A percentile compares a stretch with the other conserved stretches of the same genome.
These are phyloP conservation scores for Hemistola chrysoprasaria DNA, from an alignment of 2,888 invertebrate genomes.

Conservation along the genomic window DNA sequence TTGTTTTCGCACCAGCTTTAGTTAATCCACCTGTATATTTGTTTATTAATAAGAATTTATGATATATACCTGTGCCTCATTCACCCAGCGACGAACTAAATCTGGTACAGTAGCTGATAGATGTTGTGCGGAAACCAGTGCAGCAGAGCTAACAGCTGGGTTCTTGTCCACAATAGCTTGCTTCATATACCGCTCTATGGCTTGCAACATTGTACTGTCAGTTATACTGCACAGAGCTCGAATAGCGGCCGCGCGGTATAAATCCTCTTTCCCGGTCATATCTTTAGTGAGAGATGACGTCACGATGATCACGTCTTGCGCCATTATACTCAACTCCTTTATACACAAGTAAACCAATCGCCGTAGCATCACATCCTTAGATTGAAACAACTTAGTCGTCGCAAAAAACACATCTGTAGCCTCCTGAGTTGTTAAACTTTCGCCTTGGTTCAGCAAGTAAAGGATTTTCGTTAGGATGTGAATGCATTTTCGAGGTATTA, in stretches of 20 bases:
- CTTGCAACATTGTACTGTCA: constrained; percentile 96
- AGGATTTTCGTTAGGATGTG: constrained; percentile 97
- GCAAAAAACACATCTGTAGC: constrained; percentile 99
- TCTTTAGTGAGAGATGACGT: constrained; percentile 98
- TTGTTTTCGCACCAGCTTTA: too few species aligned
- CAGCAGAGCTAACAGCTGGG: constrained; percentile 97
- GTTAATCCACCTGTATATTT: too few species aligned
- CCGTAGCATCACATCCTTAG: constrained; percentile 96
- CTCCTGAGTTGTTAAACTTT: constrained; percentile 94
- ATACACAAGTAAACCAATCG: constrained; percentile 98
- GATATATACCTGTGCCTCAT: constrained; percentile 95
- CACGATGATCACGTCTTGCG: constrained; percentile 99
- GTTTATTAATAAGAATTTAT: too few species aligned
- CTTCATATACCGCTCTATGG: constrained; percentile 99
- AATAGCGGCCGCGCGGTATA: constrained; percentile 96
- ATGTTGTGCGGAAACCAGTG: constrained; percentile 95
- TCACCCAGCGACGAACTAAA: constrained; percentile 98
- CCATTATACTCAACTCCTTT: constrained; percentile 95
- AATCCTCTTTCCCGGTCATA: constrained; percentile 97
- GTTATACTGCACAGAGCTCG: constrained; percentile 98
- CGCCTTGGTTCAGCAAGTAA: constrained; percentile 97
- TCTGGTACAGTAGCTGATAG: constrained; percentile 91
- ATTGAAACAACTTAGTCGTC: constrained; percentile 99
- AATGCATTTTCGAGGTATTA: constrained; percentile 98
- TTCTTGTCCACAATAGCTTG: constrained; percentile 99